Evolutionary conservation across 2,888 invertebrate species (phyloP), one percentile per base, ranked within the genome.

Genomic region (Holacanthella duospinosa): DNA sequence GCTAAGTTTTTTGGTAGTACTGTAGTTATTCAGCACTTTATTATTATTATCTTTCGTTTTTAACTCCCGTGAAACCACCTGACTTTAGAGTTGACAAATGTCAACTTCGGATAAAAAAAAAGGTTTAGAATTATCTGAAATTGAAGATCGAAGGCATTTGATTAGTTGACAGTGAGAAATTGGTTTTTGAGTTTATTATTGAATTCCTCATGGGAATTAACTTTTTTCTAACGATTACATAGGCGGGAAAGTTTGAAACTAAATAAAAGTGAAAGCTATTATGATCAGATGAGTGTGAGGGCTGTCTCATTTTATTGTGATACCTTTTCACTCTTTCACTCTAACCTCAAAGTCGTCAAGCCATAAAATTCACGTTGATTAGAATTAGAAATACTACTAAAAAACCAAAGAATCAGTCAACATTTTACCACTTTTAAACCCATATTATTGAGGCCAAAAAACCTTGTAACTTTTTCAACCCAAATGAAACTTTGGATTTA

Each of bases 271-370:
- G 48, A 21, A 48, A n/a, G 48, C 21, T 16, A 36, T 36, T 36
- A 36, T 36, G 9, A 36, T 36, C 36, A 36, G 36, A 9, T 16
- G n/a, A n/a, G n/a, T n/a, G n/a, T n/a, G n/a, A n/a, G n/a, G n/a
- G n/a, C 36, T 36, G 48, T 48, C 48, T 48, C 21, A 9, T 48
- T 48, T 48, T 48, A 48, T 48, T 48, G 21, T 48, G 48, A 48
- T 48, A 16, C 48, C 48, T 48, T 36, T 48, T n/a, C 48, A 21
- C 48, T 21, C 48, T 16, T 36, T 36, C 36, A 36, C 36, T 36
- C 16, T 36, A 6, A 36, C 36, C 36, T 36, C n/a, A 36, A 36
- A 36, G 36, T 36, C 36, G 16, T 6, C 36, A 4, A 21, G 36
- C 21, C 12, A 9, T 48, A 48, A 48, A 48, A 48, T n/a, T 48